Evolutionary conservation across 2,888 invertebrate species (phyloP).

Genomic region (Melieria picta): DNA sequence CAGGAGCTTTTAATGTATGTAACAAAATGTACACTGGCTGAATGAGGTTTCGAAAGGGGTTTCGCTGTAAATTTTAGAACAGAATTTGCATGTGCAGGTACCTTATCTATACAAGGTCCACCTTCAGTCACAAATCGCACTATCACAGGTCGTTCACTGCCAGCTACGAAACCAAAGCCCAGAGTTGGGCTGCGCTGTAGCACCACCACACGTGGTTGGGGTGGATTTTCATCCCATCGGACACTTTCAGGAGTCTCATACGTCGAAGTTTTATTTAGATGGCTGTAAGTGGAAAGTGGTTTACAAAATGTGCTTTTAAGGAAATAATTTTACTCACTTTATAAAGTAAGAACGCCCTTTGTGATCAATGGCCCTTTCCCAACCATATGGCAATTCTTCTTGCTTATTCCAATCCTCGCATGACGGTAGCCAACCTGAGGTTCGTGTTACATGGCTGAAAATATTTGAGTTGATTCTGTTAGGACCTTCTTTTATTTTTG

Average conservation of each 20-base stretch:
- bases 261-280: conserved; percentile 89
- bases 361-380: conserved; percentile 88
- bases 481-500: background rate
- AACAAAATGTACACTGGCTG: background rate
- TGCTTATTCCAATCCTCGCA: conserved; percentile 80
- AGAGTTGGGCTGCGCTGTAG: conserved; percentile 80
- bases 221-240: conserved; percentile 76
- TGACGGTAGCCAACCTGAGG: conserved; percentile 90
- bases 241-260: conserved; percentile 82
- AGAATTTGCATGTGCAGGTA: conserved; percentile 50
- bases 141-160: conserved; percentile 91
- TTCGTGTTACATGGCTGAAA: conserved; percentile 82
- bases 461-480: background rate
- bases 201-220: conserved; percentile 80
- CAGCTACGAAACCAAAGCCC: conserved; percentile 96
- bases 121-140: conserved; percentile 90
- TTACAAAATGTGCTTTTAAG: background rate
- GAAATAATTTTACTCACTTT: conserved; percentile 70
- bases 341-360: conserved; percentile 82
- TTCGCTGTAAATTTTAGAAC: background rate
- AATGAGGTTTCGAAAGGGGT: conserved; percentile 2
- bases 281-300: conserved; percentile 66
- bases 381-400: conserved; percentile 84
- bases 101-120: conserved; percentile 90
- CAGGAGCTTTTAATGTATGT: conserved; percentile 70